Evolutionary conservation across 2,113 vertebrate species (phyloP), one percentile per base, ranked within the genome.

Genomic region (Circaetus gallicus): DNA sequence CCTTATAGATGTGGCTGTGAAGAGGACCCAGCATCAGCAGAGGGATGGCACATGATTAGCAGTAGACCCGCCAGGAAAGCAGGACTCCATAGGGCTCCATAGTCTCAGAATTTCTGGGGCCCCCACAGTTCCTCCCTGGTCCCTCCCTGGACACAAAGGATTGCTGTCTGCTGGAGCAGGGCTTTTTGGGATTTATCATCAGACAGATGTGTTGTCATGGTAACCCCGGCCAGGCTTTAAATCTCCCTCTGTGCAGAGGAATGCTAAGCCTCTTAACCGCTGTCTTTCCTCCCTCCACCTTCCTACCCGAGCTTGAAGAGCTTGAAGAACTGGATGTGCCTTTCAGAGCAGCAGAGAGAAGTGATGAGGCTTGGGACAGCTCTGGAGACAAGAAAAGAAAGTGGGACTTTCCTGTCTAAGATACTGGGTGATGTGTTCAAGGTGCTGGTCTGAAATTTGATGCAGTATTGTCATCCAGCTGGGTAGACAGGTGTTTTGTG

Each of bases 171-270:
- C 91, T 71, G 61, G 62, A 93, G 43, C 65, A 79, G 80, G 28
- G 73, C 26, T 94, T 91, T 94, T 96, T 26, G 82, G 96, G 94
- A 91, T 95, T 97, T 97, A 86, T 94, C 93, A 55, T 90, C 92
- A 94, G 95, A 53, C 96, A 97, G 94, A 95, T 97, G 95, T 96
- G 96, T 97, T 8, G 90, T 89, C 96, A 97, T 97, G 94, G 98
- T 94, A 97, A 98, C 97, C 66, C 62, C 47, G 94, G 89, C 50
- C 88, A 95, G 96, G 90, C 95, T 97, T 82, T 95, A 97, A 92
- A 96, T 95, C 94, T 96, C 93, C 70, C 84, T 94, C 62, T 32
- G 50, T 95, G 82, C 82, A 72, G 87, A 92, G 76, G 94, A 93
- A 95, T 89, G 90, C 86, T 97, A 97, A 96, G 90, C 95, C 78